Evolutionary conservation across 1,140 invertebrate species (phyloP), one percentile per base, ranked within the genome.

Genomic region (Drosophila asahinai): DNA sequence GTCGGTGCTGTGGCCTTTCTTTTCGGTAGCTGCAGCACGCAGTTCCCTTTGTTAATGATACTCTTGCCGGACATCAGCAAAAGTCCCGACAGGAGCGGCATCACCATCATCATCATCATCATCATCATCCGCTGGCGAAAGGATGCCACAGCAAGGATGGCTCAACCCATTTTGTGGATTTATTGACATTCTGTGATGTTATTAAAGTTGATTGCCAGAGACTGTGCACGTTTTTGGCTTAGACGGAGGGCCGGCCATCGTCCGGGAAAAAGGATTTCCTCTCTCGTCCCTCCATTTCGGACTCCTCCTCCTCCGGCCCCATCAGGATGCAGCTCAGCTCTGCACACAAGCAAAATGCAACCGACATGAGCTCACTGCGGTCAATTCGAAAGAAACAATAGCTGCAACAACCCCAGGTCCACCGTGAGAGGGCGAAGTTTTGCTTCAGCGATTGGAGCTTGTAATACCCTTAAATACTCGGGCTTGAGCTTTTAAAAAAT

Each of bases 151-250:
- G 77, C 51, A 70, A 59, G 70, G 57, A 71, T 65, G 71, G 73
- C 49, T 25, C 59, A 77, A 83, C 73, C 73, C 82, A 86, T 90
- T 90, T 83, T 91, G 80, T 86, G 86, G 86, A 90, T 90, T 90
- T 90, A 90, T 90, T 90, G 86, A 90, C 86, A 90, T 90, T 90
- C 86, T 90, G 86, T 90, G 86, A 90, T 90, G 86, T 91, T 90
- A 91, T 90, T 90, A 90, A 90, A 91, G 86, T 90, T 90, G 86
- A 90, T 90, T 90, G 86, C 86, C 80, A 87, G 81, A 79, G 86
- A 83, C 84, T 84, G 84, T 71, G 84, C 84, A 87, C 86, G 84
- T 87, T 87, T 79, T 81, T 84, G 86, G 81, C 74, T 87, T 89
- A 87, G 86, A 76, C 77, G 48, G 78, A 87, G 78, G 75, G 78